Base-by-base conservation (phyloP, 1,140 invertebrate genomes). In the Epicauta chinensis region DNA sequence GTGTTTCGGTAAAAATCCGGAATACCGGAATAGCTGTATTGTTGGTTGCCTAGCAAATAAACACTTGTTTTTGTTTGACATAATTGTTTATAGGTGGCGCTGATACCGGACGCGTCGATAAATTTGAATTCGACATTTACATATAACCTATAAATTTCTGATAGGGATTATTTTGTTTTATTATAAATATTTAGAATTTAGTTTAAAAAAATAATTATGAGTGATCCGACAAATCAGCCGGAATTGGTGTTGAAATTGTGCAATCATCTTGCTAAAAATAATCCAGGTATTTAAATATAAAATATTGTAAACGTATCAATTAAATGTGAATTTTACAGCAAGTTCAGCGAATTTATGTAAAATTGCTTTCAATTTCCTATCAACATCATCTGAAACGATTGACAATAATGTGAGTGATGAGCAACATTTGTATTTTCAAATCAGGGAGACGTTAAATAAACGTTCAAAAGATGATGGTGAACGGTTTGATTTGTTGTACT, bases 401-500 rank as follows among this genome's bases (percentile, higher is more conserved):
- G 7, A 39, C 7, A 40, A 47, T 52, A 44, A 32, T 12, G 32
- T 51, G 17, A 56, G 50, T 39, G 61, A 69, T 46, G 65, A 68
- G 40, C 49, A 60, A 35, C 53, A 55, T 37, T 54, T 64, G 13
- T 49, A 61, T 2, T 17, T 60, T 15, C 51, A 66, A 49, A 63
- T 70, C 2, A 55, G 47, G 45, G 57, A 59, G 40, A 38, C 57
- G 23, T 47, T 70, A 29, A 37, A 35, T 11, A 51, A 48, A 6
- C 54, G 59, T 30, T 56, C 57, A 12, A 43, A 32, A 40, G 55
- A 63, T 23, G 56, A 61, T 42, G 32, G 51, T 3, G 59, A 66
- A 35, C 59, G 58, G 16, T 70, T 69, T 55, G 66, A 69, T 53
- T 38, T 65, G 17, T 34, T 67, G 10, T 69, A 69, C 49, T 47